phyloP scores from a whole-genome alignment of 2,797 vertebrate genomes.

The Urosaurus nigricauda region DNA sequence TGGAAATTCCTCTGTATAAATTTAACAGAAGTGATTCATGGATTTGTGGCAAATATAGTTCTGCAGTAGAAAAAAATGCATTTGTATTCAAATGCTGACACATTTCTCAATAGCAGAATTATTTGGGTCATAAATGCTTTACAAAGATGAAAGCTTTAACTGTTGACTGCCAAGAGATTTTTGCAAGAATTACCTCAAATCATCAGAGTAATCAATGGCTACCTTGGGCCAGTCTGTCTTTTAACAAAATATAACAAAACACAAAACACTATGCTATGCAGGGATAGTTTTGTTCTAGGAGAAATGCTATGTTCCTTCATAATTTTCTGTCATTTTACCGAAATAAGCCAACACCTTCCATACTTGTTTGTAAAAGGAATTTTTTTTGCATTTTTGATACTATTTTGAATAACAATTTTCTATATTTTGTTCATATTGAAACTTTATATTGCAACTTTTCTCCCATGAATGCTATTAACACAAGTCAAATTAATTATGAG shows the following conservation, averaged over 20 bases:
- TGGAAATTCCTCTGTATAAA: slow-evolving; percentile 43
- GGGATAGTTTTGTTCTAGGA: too few species aligned
- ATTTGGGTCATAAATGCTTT: slow-evolving; percentile 39
- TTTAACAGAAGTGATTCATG: slow-evolving; percentile 39
- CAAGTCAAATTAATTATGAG: too few species aligned
- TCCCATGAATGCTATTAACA: too few species aligned
- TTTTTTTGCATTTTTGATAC: too few species aligned
- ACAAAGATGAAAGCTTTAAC: slow-evolving; percentile 12
- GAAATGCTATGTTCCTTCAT: too few species aligned
- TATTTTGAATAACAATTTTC: too few species aligned
- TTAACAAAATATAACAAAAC: neutral
- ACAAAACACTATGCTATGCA: neutral
- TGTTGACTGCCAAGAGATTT: slow-evolving; percentile 19
- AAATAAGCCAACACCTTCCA: too few species aligned
- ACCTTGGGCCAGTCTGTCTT: slow-evolving; percentile 21
- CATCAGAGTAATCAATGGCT: slow-evolving; percentile 3
- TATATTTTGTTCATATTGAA: too few species aligned
- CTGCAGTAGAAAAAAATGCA: slow-evolving; percentile 18
- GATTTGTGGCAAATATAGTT: slow-evolving; percentile 26
- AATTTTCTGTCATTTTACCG: too few species aligned
- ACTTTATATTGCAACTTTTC: too few species aligned
- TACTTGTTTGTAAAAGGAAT: too few species aligned
- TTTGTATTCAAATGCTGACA: slow-evolving; percentile 19
- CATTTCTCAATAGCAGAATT: slow-evolving; percentile 38
- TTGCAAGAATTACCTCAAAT: slow-evolving; percentile 21